Evolutionary conservation across 2,113 vertebrate species (phyloP).

Genomic region (Lanius ludovicianus): DNA sequence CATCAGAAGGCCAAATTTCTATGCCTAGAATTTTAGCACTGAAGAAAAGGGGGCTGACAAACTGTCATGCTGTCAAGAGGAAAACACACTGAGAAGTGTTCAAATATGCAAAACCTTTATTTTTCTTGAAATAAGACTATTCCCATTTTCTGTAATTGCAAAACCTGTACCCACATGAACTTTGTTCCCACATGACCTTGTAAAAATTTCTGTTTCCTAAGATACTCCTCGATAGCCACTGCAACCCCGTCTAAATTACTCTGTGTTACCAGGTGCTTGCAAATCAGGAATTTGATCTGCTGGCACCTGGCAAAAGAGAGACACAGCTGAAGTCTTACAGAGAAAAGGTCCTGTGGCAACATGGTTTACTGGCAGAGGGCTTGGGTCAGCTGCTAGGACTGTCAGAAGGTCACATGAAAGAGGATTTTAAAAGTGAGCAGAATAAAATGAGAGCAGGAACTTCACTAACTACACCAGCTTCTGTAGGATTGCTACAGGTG

Average conservation of each 20-base stretch:
- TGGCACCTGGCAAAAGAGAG: background rate
- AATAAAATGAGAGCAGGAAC: background rate
- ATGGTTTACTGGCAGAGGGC: background rate
- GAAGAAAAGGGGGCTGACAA: background rate
- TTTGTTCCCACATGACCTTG: background rate
- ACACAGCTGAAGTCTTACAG: background rate
- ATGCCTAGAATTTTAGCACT: background rate
- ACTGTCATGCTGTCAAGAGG: background rate
- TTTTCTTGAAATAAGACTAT: background rate
- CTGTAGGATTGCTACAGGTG: background rate
- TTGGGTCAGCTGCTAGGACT: background rate
- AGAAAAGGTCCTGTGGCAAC: background rate
- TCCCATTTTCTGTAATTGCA: background rate
- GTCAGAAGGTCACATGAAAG: background rate
- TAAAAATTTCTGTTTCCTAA: background rate
- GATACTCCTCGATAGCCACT: background rate
- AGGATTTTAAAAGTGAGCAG: background rate
- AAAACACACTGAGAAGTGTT: background rate
- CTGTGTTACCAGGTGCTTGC: background rate
- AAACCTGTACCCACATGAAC: background rate
- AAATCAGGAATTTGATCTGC: conserved; percentile 25
- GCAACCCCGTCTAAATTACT: background rate
- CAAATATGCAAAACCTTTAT: background rate
- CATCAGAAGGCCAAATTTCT: background rate
- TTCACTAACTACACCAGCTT: background rate